Conservation (phyloP, 2,888 invertebrate species). For the Agonopterix alstromeriana region DNA sequence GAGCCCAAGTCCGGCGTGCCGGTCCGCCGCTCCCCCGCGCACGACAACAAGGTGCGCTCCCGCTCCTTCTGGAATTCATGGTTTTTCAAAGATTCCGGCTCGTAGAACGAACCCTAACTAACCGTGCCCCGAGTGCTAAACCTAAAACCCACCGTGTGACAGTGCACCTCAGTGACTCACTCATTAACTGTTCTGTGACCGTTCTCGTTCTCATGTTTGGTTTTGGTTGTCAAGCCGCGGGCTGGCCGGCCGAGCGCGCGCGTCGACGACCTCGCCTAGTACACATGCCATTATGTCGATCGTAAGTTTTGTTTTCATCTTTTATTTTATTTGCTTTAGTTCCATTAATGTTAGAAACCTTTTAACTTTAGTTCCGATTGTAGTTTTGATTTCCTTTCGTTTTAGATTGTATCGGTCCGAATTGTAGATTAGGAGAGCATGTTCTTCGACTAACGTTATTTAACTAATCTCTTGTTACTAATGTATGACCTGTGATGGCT, state of each 20-base stretch:
- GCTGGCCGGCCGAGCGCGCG: conserved; percentile 8
- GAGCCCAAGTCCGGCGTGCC: conserved; percentile 58
- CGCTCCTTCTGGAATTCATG: conserved; percentile 81
- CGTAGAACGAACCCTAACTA: conserved; percentile 8
- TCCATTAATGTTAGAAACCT: conserved; percentile 16
- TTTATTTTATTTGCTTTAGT: conserved; percentile 22
- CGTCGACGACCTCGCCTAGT: conserved; percentile 23
- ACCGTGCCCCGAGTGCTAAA: conserved; percentile 24
- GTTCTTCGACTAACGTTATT: conserved; percentile 1
- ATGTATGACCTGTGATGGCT: conserved; percentile 21
- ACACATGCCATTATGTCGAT: conserved; percentile 72
- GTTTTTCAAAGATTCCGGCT: conserved; percentile 38
- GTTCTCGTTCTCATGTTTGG: conserved; percentile 22
- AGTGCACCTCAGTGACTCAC: conserved; percentile 41
- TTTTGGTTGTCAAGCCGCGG: conserved; percentile 30
- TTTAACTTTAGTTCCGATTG: conserved; percentile 4
- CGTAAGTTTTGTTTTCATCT: conserved; percentile 54
- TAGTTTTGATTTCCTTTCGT: conserved; percentile 8
- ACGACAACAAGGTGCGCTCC: conserved; percentile 82
- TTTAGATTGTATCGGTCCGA: conserved; percentile 26
- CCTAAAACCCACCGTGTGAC: conserved; percentile 49
- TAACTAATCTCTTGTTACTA: conserved; percentile 1
- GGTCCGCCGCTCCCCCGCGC: conserved; percentile 45
- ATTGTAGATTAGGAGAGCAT: conserved; percentile 25
- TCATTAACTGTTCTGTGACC: conserved; percentile 4